Percentiles rank a stretch among this genome's conserved stretches.
These are phyloP conservation scores for Hirtodrosophila confusa DNA, from an alignment of 2,888 invertebrate species.

Conservation along the genomic window DNA sequence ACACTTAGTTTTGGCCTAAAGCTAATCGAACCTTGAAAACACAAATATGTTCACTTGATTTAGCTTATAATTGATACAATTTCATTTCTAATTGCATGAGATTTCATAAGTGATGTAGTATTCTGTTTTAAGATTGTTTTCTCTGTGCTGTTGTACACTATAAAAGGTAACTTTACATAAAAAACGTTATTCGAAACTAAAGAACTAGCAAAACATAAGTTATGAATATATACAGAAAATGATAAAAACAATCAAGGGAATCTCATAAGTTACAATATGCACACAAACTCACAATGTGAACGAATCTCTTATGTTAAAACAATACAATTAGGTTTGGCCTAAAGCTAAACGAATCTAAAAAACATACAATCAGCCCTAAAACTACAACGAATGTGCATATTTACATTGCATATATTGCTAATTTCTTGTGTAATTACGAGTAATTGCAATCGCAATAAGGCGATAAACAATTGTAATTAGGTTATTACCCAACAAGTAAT, in stretches of 20 bases:
- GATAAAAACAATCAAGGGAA: too few species aligned
- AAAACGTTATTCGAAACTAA: too few species aligned
- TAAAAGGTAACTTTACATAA: too few species aligned
- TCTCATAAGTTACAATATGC: too few species aligned
- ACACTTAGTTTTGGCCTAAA: slow-evolving; percentile 30
- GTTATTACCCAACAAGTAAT: slow-evolving; percentile 19
- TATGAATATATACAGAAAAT: too few species aligned
- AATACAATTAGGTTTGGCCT: slow-evolving; percentile 28
- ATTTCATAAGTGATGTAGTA: too few species aligned
- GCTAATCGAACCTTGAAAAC: slow-evolving; percentile 31
- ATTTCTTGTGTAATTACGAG: background rate
- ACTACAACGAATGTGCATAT: slow-evolving; percentile 48
- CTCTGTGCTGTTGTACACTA: too few species aligned
- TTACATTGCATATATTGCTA: slow-evolving; percentile 39
- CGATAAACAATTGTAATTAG: slow-evolving; percentile 6
- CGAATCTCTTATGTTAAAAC: slow-evolving; percentile 32
- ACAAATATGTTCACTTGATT: too few species aligned
- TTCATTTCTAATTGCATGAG: too few species aligned
- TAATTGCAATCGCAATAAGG: slow-evolving; percentile 2
- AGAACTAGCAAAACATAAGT: too few species aligned
- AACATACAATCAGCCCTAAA: slow-evolving; percentile 44
- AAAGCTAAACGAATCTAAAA: slow-evolving; percentile 35
- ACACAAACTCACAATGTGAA: background rate
- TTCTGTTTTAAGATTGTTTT: too few species aligned
- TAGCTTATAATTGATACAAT: too few species aligned